Evolutionary conservation across 2,113 vertebrate genomes (phyloP).

Genomic region (Anhinga rufa): DNA sequence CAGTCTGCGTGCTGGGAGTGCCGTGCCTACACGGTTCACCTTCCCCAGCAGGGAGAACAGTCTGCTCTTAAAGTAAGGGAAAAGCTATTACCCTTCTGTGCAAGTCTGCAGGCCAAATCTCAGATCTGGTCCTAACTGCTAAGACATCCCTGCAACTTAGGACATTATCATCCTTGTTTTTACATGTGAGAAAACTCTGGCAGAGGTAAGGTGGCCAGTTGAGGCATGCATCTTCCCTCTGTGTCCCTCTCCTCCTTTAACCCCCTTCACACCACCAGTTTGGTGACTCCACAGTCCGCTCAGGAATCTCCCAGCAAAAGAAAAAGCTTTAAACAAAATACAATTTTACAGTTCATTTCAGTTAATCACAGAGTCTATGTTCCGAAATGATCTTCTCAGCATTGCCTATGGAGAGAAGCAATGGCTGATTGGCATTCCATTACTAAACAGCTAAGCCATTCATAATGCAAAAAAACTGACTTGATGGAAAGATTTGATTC

Average conservation of each 20-base stretch:
- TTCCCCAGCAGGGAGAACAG: not conserved
- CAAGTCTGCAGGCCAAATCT: not conserved
- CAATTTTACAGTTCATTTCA: conserved; percentile 77
- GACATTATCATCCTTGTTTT: not conserved
- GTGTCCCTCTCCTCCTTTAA: not conserved
- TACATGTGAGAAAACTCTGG: not conserved
- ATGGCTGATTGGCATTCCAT: conserved; percentile 52
- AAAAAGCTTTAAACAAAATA: conserved; percentile 69
- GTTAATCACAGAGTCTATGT: conserved; percentile 66
- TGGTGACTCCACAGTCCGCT: not conserved
- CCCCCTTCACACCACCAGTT: fast-evolving
- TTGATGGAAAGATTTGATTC: conserved; percentile 67
- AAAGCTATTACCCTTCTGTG: not conserved
- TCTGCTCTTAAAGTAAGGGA: not conserved
- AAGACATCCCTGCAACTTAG: not conserved
- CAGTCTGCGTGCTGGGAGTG: not conserved
- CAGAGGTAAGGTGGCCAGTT: not conserved
- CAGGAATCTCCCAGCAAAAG: not conserved
- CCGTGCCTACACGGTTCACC: fast-evolving
- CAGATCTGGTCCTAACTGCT: not conserved
- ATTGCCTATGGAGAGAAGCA: conserved; percentile 44
- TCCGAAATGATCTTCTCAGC: conserved; percentile 47
- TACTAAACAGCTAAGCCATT: conserved; percentile 42
- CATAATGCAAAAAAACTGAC: conserved; percentile 50
- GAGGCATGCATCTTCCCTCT: not conserved